A percentile compares a stretch with the other conserved stretches of the same genome.
phyloP scores from a whole-genome alignment of 2,888 invertebrate species.

The Platynereis dumerilii region DNA sequence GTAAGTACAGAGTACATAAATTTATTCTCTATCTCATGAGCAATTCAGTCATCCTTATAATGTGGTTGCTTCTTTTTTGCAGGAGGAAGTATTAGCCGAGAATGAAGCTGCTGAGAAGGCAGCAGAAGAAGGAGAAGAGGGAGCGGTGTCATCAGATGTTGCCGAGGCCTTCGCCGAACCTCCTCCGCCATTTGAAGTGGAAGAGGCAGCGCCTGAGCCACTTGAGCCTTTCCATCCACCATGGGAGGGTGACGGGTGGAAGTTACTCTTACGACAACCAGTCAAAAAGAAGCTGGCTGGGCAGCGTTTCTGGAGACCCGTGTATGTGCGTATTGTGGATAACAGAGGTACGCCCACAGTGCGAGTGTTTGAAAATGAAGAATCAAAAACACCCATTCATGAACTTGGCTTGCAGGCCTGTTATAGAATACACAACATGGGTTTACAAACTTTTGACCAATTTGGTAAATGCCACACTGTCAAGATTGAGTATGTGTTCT shows the following conservation, averaged over 20 bases:
- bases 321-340: slow-evolving; percentile 84
- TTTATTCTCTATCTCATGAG: not conserved
- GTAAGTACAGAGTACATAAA: slow-evolving; percentile 8
- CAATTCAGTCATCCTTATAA: slow-evolving; percentile 35
- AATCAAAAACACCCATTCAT: slow-evolving; percentile 91
- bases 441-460: slow-evolving; percentile 92
- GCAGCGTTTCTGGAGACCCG: slow-evolving; percentile 91
- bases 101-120: too few species aligned
- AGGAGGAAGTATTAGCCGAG: too few species aligned
- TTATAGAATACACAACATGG: slow-evolving; percentile 84
- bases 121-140: slow-evolving; percentile 2
- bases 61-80: too few species aligned
- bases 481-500: slow-evolving; percentile 95
- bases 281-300: slow-evolving; percentile 64
- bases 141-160: not conserved
- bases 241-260: slow-evolving; percentile 87
- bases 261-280: slow-evolving; percentile 87
- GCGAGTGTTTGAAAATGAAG: slow-evolving; percentile 81
- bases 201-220: slow-evolving; percentile 72
- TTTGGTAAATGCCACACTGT: slow-evolving; percentile 99
- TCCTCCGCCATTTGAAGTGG: not conserved
- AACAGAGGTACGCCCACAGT: slow-evolving; percentile 74
- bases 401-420: slow-evolving; percentile 81
- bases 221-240: slow-evolving; percentile 88
- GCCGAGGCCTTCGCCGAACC: not conserved